Evolutionary conservation across 2,113 vertebrate genomes (phyloP).

Genomic region (Pyrgilauda ruficollis): DNA sequence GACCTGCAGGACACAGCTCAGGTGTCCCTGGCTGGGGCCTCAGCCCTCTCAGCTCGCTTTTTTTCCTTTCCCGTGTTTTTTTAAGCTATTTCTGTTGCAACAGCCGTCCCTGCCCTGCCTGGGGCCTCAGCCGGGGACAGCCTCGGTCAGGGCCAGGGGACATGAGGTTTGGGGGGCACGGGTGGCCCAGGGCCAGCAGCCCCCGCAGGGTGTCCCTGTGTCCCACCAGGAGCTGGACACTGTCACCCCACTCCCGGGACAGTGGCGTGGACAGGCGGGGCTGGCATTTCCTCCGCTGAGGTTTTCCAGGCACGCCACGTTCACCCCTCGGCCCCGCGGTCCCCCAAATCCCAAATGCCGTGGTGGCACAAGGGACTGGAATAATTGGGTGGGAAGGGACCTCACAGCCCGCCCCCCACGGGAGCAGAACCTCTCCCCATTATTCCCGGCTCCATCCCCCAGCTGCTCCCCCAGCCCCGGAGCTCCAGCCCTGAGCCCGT

Average conservation of each 20-base stretch:
- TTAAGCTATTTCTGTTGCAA: not conserved
- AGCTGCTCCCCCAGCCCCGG: not conserved
- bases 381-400: not conserved
- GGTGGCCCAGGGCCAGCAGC: not conserved
- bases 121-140: rapidly evolving
- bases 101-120: not conserved
- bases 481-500: not conserved
- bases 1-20: not conserved
- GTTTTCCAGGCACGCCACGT: not conserved
- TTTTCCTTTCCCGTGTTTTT: not conserved
- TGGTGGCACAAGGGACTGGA: not conserved
- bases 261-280: too few species aligned
- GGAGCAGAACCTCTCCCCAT: not conserved
- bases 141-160: not conserved
- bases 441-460: not conserved
- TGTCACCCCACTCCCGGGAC: not conserved
- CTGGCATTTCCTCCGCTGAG: not conserved
- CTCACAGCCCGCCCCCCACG: rapidly evolving
- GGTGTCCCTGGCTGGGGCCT: not conserved
- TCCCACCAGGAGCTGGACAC: not conserved
- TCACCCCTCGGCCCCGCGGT: not conserved
- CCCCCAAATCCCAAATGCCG: rapidly evolving
- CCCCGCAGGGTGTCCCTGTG: not conserved
- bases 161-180: rapidly evolving
- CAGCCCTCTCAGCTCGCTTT: not conserved